Base-by-base conservation (phyloP, 2,797 vertebrate genomes). In the Tamandua tetradactyla region DNA sequence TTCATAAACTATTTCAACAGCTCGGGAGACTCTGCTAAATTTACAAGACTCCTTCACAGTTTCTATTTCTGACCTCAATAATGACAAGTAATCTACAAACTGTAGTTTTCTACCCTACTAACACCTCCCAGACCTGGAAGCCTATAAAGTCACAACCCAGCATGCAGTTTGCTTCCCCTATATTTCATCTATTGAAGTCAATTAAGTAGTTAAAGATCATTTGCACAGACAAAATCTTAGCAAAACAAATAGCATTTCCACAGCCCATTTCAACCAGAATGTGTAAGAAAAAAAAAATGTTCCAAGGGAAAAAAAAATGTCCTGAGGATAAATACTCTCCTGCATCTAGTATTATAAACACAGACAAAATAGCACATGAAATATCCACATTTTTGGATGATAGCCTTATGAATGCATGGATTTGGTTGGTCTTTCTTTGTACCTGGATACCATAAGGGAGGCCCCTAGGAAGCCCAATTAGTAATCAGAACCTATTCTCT, bases 181-280 rank as follows among this genome's bases (percentile, higher is more conserved):
- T 87, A 97, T 97, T 96, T 89, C 80, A 95, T 97, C 87, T 97
- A 84, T 86, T 0, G 0, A 75, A 97, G 35, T 55, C 95, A 94
- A 96, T 98, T 97, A 74, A 96, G 91, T 79, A 96, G 89, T 96
- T 93, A 71, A 97, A 96, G 93, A 98, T 96, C 0, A 0, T 83
- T 97, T 96, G 96, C 87, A 44, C 94, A 90, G 72, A 97, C 94
- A 94, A 96, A 98, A 97, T 91, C 96, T 72, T 72, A 66, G 86
- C 42, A 95, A 95, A 92, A 91, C 94, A 95, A 97, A 97, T 93
- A 97, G 32, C 23, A 95, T 76, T 97, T 93, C 92, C 57, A 88
- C 3, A 85, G 93, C 12, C 89, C 10, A 86, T 97, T 97, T 97
- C 94, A 96, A 89, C 52, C 68, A 47, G 76, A 93, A 89, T 30